These are phyloP conservation scores for Tridacna crocea DNA, from an alignment of 2,888 invertebrate genomes.

Conservation along the genomic window DNA sequence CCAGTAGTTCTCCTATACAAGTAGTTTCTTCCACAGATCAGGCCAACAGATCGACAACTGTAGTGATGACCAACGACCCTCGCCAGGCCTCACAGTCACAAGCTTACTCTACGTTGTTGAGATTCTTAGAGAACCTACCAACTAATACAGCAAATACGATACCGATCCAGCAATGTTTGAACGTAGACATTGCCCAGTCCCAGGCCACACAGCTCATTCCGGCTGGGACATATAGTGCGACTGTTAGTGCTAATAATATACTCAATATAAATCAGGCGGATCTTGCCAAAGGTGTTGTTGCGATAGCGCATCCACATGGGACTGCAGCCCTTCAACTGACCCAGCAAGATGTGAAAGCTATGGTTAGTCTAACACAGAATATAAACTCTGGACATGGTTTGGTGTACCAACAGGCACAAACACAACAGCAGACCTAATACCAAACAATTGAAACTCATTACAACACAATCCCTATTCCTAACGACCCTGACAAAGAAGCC, in stretches of 20 bases:
- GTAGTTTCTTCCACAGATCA: constrained; percentile 44
- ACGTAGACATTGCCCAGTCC: constrained; percentile 52
- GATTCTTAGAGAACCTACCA: constrained; percentile 69
- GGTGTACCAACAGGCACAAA: constrained; percentile 52
- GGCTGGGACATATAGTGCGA: constrained; percentile 38
- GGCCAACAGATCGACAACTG: constrained; percentile 47
- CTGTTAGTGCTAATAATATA: constrained; percentile 37
- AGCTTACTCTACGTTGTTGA: constrained; percentile 63
- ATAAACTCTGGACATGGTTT: constrained; percentile 46
- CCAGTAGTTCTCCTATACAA: constrained; percentile 4
- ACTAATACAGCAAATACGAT: constrained; percentile 60
- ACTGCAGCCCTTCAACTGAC: constrained; percentile 37
- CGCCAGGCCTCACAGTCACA: constrained; percentile 61
- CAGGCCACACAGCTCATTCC: constrained; percentile 38
- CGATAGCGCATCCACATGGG: constrained; percentile 46
- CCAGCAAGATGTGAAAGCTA: constrained; percentile 49
- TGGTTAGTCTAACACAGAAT: constrained; percentile 44
- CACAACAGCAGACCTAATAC: not conserved
- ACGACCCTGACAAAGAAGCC: not conserved
- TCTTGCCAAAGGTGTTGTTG: constrained; percentile 48
- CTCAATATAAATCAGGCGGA: constrained; percentile 57
- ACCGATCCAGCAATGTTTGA: constrained; percentile 54
- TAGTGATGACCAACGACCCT: constrained; percentile 50
- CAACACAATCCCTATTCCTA: not conserved
- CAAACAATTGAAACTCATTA: not conserved